A percentile compares a stretch with the other conserved stretches of the same genome.
Conservation (phyloP, 2,888 invertebrate genomes). For the Cantharis rustica region DNA sequence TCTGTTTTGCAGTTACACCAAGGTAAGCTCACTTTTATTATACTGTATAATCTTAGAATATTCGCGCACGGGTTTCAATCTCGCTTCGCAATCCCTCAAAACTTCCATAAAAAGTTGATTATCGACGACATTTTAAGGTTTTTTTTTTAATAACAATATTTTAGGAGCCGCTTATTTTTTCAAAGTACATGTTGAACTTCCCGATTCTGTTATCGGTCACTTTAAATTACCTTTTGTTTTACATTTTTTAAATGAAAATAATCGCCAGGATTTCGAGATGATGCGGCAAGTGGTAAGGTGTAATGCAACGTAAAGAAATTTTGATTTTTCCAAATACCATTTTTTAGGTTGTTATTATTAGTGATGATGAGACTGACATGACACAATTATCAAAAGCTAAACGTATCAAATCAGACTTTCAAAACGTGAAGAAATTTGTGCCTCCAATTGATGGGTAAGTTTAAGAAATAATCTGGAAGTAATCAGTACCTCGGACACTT, state of each 20-base stretch:
- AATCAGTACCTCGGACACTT: no score
- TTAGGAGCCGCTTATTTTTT: slow-evolving; percentile 47
- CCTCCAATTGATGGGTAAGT: neutral
- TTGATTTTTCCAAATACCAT: neutral
- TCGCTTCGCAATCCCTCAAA: neutral
- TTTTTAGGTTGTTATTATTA: slow-evolving; percentile 51
- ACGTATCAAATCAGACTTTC: slow-evolving; percentile 35
- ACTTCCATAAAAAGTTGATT: neutral
- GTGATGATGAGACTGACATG: slow-evolving; percentile 42
- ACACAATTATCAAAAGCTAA: slow-evolving; percentile 20
- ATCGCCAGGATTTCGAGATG: slow-evolving; percentile 50
- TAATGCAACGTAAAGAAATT: neutral
- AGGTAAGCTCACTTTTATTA: slow-evolving; percentile 25
- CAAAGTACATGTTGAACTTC: slow-evolving; percentile 42
- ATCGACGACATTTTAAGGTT: neutral
- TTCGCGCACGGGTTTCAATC: neutral
- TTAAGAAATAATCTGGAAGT: neutral
- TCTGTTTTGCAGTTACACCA: slow-evolving; percentile 20
- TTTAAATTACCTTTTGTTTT: slow-evolving; percentile 59
- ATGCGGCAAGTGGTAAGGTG: slow-evolving; percentile 57
- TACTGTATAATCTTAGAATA: no score
- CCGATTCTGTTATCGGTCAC: slow-evolving; percentile 51
- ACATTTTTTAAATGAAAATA: slow-evolving; percentile 50
- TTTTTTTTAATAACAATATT: slow-evolving; percentile 23
- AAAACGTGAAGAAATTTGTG: slow-evolving; percentile 21